Percentiles rank a stretch among this genome's conserved stretches.
phyloP scores from a whole-genome alignment of 2,888 invertebrate genomes.

The Osmoderma eremita region DNA sequence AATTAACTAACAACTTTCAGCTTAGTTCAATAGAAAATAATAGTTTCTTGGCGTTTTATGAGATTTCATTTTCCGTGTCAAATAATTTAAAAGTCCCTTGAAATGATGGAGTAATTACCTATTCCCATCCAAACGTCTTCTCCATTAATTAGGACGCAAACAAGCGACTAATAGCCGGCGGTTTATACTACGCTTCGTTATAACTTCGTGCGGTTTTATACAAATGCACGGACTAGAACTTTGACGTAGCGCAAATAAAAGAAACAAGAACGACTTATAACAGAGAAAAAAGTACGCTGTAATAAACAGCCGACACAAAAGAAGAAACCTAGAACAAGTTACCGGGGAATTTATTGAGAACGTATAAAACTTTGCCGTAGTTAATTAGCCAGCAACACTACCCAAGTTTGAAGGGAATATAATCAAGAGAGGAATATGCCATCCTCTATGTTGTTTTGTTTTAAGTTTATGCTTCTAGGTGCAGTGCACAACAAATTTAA shows the following conservation, averaged over 20 bases:
- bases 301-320: neutral
- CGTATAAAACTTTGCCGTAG: slow-evolving; percentile 21
- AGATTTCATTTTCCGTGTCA: too few species aligned
- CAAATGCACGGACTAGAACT: neutral
- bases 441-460: too few species aligned
- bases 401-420: neutral
- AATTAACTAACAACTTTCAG: too few species aligned
- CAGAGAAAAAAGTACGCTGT: neutral
- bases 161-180: too few species aligned
- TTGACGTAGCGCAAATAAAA: slow-evolving; percentile 4
- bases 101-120: too few species aligned
- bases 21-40: too few species aligned
- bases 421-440: neutral
- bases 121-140: too few species aligned
- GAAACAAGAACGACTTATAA: neutral
- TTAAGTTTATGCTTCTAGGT: too few species aligned
- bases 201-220: neutral
- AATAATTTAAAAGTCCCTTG: too few species aligned
- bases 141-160: slow-evolving; percentile 2
- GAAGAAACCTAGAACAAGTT: slow-evolving; percentile 7
- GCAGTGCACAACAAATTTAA: too few species aligned
- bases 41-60: too few species aligned
- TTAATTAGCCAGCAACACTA: slow-evolving; percentile 28
- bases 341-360: slow-evolving; percentile 17
- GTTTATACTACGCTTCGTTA: neutral